phyloP scores from a whole-genome alignment of 2,113 vertebrate genomes.

The Gymnobelideus leadbeateri region DNA sequence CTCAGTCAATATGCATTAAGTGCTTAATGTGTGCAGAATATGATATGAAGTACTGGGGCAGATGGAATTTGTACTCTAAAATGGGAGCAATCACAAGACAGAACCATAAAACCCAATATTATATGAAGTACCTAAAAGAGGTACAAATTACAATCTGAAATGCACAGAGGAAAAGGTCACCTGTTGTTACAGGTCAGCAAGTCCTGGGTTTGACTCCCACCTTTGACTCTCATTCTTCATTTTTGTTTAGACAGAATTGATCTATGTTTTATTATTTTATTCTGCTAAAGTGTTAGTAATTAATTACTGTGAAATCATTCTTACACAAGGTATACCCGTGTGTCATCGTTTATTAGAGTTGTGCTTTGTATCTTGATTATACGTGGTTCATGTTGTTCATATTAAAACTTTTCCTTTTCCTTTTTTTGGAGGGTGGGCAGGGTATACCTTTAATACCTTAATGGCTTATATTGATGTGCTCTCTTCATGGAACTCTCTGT shows the following conservation, averaged over 20 bases:
- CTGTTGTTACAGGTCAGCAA: neutral
- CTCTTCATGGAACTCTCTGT: neutral
- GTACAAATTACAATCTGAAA: neutral
- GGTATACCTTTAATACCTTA: no score
- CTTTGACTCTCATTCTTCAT: neutral
- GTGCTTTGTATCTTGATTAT: conserved; percentile 43
- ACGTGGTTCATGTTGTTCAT: conserved; percentile 38
- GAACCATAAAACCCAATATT: neutral
- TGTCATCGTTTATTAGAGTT: conserved; percentile 23
- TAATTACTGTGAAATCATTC: conserved; percentile 72
- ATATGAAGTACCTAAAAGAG: neutral
- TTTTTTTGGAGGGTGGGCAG: neutral
- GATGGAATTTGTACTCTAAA: neutral
- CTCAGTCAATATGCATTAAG: neutral
- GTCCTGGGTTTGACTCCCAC: neutral
- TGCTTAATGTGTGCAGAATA: neutral
- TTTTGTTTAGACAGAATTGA: neutral
- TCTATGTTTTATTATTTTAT: neutral
- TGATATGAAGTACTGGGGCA: neutral
- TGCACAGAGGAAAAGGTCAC: neutral
- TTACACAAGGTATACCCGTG: conserved; percentile 71
- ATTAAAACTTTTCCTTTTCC: neutral
- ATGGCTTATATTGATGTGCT: neutral
- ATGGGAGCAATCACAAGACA: neutral
- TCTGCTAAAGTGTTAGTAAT: neutral